Evolutionary conservation across 2,797 vertebrate genomes (phyloP), one percentile per base, ranked within the genome.

Genomic region (Ibycter americanus): DNA sequence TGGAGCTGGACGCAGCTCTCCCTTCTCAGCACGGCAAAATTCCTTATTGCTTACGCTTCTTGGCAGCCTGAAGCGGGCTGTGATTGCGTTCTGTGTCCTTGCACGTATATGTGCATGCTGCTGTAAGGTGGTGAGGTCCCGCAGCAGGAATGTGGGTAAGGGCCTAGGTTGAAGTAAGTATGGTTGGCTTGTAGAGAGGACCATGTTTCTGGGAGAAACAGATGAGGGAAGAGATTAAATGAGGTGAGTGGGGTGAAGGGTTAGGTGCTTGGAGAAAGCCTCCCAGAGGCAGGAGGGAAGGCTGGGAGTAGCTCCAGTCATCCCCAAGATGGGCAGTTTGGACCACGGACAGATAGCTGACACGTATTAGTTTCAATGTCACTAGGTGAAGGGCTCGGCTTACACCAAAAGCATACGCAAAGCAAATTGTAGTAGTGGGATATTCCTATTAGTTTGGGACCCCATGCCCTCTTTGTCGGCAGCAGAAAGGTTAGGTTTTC

Each of bases 61-160:
- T 56, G 58, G 58, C 51, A 78, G 73, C 68, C 66, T 9, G 66
- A 54, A 44, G 74, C 66, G 8, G 51, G 4, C 34, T 0, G 0
- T 0, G 7, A 4, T 9, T 3, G 23, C 22, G 59, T 32, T 5
- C 10, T 8, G 7, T 5, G 31, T 40, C 84, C 66, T 46, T 9
- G 3, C 6, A 6, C 0, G 0, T 42, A 16, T 0, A 0, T 0
- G 18, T 12, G 15, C 4, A 0, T 1, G 59, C 70, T 18, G 44
- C 73, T 44, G 63, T 15, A 16, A 32, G 58, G 25, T 5, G 23
- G 8, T 31, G 59, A 32, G 32, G 44, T 74, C 26, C 51, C 21
- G 3, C 0, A 0, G 73, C 70, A 38, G 61, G 44, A 16, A 25
- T 0, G 8, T 0, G 47, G n/a, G 6, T 42, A 8, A 46, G n/a